A percentile compares a stretch with the other conserved stretches of the same genome.
Conservation (phyloP, 2,797 vertebrate species). For the Phalanger gymnotis region DNA sequence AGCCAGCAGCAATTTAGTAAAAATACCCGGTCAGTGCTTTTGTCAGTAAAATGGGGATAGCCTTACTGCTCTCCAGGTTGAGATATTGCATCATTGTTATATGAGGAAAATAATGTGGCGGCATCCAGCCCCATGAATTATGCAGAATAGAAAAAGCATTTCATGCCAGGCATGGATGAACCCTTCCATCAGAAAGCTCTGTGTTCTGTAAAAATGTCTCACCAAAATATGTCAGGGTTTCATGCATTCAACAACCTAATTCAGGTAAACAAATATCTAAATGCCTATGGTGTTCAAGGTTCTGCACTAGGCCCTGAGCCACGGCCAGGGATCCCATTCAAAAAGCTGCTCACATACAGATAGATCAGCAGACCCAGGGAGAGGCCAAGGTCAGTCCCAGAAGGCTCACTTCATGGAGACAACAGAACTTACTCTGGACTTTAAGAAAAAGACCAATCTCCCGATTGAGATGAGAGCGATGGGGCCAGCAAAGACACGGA, state of each 20-base stretch:
- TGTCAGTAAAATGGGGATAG: neutral
- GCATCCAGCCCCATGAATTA: neutral
- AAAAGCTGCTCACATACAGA: neutral
- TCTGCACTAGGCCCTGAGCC: neutral
- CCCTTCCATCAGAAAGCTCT: conserved; percentile 11
- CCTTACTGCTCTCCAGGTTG: conserved; percentile 17
- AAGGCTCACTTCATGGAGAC: neutral
- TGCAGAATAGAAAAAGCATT: conserved; percentile 5
- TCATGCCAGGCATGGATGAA: neutral
- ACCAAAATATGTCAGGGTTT: neutral
- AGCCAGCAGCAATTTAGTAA: neutral
- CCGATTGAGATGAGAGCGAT: neutral
- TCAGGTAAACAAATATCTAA: neutral
- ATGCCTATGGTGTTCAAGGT: neutral
- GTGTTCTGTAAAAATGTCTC: neutral
- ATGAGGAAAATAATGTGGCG: conserved; percentile 3
- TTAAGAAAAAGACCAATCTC: neutral
- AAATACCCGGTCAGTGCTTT: neutral
- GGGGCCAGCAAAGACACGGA: neutral
- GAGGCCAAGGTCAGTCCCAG: neutral
- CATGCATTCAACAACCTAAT: neutral
- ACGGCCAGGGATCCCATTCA: neutral
- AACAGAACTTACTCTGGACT: neutral
- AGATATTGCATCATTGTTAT: neutral
- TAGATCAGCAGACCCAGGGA: neutral